phyloP scores from a whole-genome alignment of 2,113 vertebrate genomes.

The Eulacestoma nigropectus region DNA sequence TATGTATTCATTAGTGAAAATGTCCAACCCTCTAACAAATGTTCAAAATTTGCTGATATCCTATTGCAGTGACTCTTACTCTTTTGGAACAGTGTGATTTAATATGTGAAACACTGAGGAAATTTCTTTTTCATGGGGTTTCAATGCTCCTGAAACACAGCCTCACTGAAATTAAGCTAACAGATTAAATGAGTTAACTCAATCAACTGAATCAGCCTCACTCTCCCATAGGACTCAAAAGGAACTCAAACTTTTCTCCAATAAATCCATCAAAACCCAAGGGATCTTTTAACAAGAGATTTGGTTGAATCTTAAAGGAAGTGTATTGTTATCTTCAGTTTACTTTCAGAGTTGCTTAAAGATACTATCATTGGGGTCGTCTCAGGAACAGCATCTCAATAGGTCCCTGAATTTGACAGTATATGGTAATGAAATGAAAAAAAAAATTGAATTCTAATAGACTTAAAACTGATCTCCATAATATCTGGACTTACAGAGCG shows the following conservation, averaged over 20 bases:
- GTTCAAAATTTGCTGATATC: not conserved
- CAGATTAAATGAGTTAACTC: slow-evolving; percentile 9
- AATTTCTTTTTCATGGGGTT: not conserved
- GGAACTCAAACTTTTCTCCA: not conserved
- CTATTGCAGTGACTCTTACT: not conserved
- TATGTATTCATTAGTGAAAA: not conserved
- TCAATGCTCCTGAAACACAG: not conserved
- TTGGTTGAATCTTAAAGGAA: not conserved
- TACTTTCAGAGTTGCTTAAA: not conserved
- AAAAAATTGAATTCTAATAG: not conserved
- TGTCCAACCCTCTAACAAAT: not conserved
- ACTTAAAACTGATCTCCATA: not conserved
- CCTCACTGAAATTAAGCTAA: not conserved
- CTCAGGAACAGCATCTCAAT: not conserved
- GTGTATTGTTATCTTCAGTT: not conserved
- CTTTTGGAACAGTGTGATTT: not conserved
- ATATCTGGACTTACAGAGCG: not conserved
- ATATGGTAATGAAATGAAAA: not conserved
- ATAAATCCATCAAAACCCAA: not conserved
- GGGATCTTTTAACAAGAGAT: not conserved
- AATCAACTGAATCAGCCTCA: not conserved
- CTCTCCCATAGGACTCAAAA: not conserved
- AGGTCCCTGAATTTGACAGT: not conserved
- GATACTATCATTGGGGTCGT: not conserved
- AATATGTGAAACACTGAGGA: not conserved